Percentiles rank a stretch among this genome's conserved stretches.
Conservation (phyloP, 2,113 vertebrate species). For the Lophius piscatorius region DNA sequence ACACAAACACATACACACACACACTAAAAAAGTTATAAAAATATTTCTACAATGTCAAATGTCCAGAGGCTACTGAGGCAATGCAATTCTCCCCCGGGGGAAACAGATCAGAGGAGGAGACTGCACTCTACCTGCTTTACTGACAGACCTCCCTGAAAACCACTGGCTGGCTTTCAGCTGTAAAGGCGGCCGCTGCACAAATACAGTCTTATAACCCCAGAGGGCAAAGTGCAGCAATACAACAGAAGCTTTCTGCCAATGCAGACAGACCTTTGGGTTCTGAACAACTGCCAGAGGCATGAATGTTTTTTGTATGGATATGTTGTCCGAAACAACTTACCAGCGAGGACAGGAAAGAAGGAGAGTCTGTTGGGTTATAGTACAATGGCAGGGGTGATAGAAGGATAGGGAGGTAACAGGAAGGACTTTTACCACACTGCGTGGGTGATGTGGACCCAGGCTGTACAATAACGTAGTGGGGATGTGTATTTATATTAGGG, state of each 20-base stretch:
- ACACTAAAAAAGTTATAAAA: conserved; percentile 74
- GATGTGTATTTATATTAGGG: conserved; percentile 64
- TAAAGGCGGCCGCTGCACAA: conserved; percentile 29
- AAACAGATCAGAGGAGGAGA: conserved; percentile 53
- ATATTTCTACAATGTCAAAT: conserved; percentile 70
- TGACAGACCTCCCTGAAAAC: conserved; percentile 73
- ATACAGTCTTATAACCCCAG: conserved; percentile 43
- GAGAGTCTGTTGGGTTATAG: conserved; percentile 34
- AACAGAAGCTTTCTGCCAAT: conserved; percentile 53
- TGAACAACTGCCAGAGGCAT: conserved; percentile 47
- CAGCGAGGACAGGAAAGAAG: conserved; percentile 51
- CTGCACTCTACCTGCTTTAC: conserved; percentile 60
- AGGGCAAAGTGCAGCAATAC: conserved; percentile 42
- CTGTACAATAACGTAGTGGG: conserved; percentile 28
- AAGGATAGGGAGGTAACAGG: conserved; percentile 53
- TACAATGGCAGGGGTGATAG: conserved; percentile 60
- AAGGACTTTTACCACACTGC: conserved; percentile 66
- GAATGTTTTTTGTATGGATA: conserved; percentile 56
- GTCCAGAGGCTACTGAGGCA: conserved; percentile 54
- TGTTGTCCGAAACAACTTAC: conserved; percentile 32
- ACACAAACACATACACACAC: conserved; percentile 20
- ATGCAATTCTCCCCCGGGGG: conserved; percentile 45
- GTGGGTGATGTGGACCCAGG: conserved; percentile 48
- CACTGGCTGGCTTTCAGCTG: conserved; percentile 60
- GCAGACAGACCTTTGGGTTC: conserved; percentile 44